Conservation (phyloP, 2,797 vertebrate genomes). For the Enteromius argenteus region DNA sequence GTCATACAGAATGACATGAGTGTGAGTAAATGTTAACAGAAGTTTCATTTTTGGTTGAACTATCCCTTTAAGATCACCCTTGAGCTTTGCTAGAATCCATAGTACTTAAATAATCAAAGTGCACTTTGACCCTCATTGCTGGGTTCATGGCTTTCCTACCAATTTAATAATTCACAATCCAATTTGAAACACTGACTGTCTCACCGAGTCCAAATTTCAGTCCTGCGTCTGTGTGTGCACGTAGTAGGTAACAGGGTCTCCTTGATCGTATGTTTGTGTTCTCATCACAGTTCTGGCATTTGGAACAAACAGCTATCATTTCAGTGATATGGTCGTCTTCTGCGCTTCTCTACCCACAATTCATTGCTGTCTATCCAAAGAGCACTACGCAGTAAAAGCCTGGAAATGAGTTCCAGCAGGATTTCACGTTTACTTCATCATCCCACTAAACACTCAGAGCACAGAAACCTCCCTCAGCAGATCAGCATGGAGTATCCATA, state of each 20-base stretch:
- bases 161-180: neutral
- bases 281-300: neutral
- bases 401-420: neutral
- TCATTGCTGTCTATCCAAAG: slow-evolving; percentile 13
- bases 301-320: slow-evolving; percentile 1
- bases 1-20: neutral
- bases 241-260: neutral
- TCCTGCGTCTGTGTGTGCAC: slow-evolving; percentile 1
- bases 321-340: neutral
- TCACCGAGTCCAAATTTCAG: slow-evolving; percentile 14
- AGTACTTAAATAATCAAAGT: slow-evolving; percentile 44
- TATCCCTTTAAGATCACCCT: neutral
- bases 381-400: slow-evolving; percentile 8
- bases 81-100: slow-evolving; percentile 29
- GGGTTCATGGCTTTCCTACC: neutral
- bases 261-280: neutral
- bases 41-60: neutral
- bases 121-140: slow-evolving; percentile 43
- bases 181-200: slow-evolving; percentile 2
- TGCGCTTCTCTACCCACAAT: slow-evolving; percentile 7
- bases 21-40: neutral
- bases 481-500: neutral
- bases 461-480: slow-evolving; percentile 8
- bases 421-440: neutral
- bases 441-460: neutral